Percentiles rank a stretch among this genome's conserved stretches.
Evolutionary conservation across 2,888 invertebrate genomes (phyloP).

Genomic region (Galerucella calmariensis): DNA sequence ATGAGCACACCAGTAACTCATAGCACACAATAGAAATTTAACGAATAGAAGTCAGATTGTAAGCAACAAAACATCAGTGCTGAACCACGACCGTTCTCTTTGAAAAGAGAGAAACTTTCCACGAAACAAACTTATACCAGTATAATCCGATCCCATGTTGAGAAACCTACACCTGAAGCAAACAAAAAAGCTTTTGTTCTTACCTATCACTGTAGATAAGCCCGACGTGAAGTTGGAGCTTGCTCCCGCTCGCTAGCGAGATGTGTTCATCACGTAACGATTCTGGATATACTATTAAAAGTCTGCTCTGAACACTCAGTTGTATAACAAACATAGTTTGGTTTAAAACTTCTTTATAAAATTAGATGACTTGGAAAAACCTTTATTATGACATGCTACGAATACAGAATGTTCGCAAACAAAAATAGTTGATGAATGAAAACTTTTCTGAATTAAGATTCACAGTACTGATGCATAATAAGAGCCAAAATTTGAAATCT

Average conservation of each 20-base stretch:
- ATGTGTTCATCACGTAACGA: constrained; percentile 13
- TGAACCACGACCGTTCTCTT: not conserved
- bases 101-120: constrained; percentile 1
- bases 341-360: not conserved
- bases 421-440: no score
- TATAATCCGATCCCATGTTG: constrained; percentile 2
- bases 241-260: not conserved
- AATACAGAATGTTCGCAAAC: not conserved
- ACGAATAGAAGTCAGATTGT: not conserved
- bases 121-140: constrained; percentile 14
- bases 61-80: not conserved
- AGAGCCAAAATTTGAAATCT: no score
- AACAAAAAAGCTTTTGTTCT: constrained; percentile 18
- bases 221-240: constrained; percentile 14
- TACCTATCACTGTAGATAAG: constrained; percentile 11
- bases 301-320: not conserved
- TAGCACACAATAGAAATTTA: not conserved
- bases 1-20: no score
- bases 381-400: not conserved
- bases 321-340: constrained; percentile 7
- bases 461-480: no score
- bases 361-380: not conserved
- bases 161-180: constrained; percentile 14
- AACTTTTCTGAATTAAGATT: no score
- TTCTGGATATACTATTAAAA: constrained; percentile 1